Base-by-base conservation (phyloP, 2,888 invertebrate genomes). In the Gonocerus acuteangulatus region DNA sequence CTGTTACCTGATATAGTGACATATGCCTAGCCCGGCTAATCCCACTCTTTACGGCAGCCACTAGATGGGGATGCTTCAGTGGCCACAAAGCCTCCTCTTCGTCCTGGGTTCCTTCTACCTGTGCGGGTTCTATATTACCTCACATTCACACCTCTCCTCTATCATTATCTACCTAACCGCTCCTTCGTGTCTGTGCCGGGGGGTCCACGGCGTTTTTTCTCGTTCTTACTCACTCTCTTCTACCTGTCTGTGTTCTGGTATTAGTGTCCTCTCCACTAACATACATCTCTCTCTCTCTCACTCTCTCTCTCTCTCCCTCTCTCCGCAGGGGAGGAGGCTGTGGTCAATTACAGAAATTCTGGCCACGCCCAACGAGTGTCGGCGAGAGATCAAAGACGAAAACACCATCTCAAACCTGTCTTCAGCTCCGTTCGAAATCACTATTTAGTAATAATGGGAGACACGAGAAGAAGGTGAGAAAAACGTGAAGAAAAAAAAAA, bases 121-220 rank as follows among this genome's bases (percentile, higher is more conserved):
- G 27, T 36, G 19, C 32, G 7, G 32, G 18, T 56, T 27, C n/a
- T 39, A 39, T 56, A 56, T 56, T 56, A 36, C 44, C 15, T n/a
- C 56, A 45, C 44, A 56, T 56, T 56, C 56, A 45, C 56, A 45
- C 56, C 39, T 42, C 19, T 11, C 22, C 18, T 18, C 54, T 49
- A n/a, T 49, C 49, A 19, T 36, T 21, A 36, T 15, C 19, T 49
- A 27, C 27, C 27, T 27, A 27, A 27, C 27, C 27, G 27, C 27
- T 6, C 27, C 27, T 27, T 27, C 27, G 27, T 27, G 27, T 27
- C 27, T 6, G 27, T 27, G 9, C 27, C 27, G 27, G 27, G 27
- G 27, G 27, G 4, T 9, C 27, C 9, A 9, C 4, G 27, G 27
- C 27, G n/a, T 27, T 27, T 27, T 27, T 27, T 27, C 27, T 6